Evolutionary conservation across 2,113 vertebrate genomes (phyloP).

Genomic region (mouse (Mus musculus)): DNA sequence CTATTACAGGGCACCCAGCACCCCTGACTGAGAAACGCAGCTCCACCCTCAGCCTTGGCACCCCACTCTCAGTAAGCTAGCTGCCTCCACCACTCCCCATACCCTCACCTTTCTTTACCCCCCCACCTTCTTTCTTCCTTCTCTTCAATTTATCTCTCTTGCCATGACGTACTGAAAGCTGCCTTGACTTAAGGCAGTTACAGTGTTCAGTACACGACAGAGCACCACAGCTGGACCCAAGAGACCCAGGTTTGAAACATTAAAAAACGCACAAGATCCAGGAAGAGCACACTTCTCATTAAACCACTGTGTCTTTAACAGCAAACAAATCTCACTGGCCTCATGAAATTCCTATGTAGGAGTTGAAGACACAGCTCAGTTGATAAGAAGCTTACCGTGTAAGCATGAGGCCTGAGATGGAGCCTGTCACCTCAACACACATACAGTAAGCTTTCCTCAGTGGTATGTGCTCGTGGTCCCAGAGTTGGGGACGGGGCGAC

Average conservation of each 20-base stretch:
- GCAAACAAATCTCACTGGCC: neutral
- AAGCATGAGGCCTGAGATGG: neutral
- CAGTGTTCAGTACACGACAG: neutral
- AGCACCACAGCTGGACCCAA: neutral
- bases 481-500: neutral
- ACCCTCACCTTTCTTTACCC: neutral
- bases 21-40: neutral
- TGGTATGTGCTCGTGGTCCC: neutral
- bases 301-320: neutral
- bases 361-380: neutral
- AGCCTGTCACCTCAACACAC: too few relatives aligned
- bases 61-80: neutral
- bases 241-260: neutral
- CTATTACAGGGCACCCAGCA: neutral
- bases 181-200: neutral
- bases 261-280: neutral
- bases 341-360: neutral
- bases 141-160: neutral
- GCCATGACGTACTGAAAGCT: neutral
- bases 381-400: too few relatives aligned
- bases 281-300: neutral
- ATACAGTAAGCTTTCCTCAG: neutral
- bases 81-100: neutral
- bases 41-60: too few relatives aligned
- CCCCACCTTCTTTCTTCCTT: neutral